These are phyloP conservation scores for Drosophila fuyamai DNA, from an alignment of 1,140 invertebrate genomes.

Conservation along the genomic window DNA sequence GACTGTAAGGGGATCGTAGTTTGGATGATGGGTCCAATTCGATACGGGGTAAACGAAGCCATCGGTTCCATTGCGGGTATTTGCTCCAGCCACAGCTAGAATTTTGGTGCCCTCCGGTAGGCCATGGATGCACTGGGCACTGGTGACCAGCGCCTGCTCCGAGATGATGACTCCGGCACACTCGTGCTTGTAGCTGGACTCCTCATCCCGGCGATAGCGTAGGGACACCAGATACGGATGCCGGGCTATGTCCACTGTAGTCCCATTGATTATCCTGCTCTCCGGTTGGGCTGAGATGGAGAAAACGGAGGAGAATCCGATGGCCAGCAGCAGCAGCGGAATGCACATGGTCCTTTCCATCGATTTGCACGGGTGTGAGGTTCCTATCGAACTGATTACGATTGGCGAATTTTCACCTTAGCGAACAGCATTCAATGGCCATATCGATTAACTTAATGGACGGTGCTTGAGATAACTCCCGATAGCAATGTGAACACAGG, in stretches of 20 bases:
- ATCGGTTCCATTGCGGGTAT: conserved; percentile 75
- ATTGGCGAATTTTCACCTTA: conserved; percentile 70
- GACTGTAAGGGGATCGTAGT: conserved; percentile 84
- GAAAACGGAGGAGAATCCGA: not conserved
- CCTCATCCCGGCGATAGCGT: conserved; percentile 43
- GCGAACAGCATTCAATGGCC: not conserved
- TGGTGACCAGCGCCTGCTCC: conserved; percentile 55
- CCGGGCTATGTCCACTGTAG: conserved; percentile 60
- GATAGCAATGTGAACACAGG: conserved; percentile 34
- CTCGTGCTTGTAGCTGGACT: conserved; percentile 59
- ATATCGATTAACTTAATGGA: conserved; percentile 64
- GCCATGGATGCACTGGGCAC: conserved; percentile 62
- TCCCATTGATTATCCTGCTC: conserved; percentile 62
- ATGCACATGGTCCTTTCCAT: conserved; percentile 14
- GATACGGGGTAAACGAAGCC: conserved; percentile 80
- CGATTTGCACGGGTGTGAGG: conserved; percentile 19
- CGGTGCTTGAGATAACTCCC: conserved; percentile 53
- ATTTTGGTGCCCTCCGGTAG: conserved; percentile 42
- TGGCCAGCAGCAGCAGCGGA: conserved; percentile 29
- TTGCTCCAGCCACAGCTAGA: conserved; percentile 60
- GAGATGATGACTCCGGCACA: conserved; percentile 71
- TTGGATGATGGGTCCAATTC: conserved; percentile 84
- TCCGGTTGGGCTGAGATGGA: conserved; percentile 13
- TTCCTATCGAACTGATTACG: conserved; percentile 55
- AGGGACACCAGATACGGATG: conserved; percentile 75